Evolutionary conservation across 1,140 invertebrate species (phyloP).

Genomic region (Saccostrea glomerata): DNA sequence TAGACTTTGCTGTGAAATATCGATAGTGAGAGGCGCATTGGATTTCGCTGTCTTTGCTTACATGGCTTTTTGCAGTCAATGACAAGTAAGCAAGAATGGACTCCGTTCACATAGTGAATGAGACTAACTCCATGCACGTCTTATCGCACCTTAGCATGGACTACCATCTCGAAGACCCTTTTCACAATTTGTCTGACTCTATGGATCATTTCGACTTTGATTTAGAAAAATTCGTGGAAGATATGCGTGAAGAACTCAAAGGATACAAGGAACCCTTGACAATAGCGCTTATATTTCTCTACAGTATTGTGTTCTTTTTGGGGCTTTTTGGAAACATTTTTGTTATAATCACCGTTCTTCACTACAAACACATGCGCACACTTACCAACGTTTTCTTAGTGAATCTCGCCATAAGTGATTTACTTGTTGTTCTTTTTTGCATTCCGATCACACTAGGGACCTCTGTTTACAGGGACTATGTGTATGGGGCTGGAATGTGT

Average conservation of each 20-base stretch:
- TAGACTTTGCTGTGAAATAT: constrained; percentile 15
- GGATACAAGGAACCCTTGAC: constrained; percentile 60
- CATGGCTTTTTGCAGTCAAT: not conserved
- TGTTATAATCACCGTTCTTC: constrained; percentile 82
- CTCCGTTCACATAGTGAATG: not conserved
- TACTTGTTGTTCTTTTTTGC: constrained; percentile 89
- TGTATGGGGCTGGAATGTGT: constrained; percentile 87
- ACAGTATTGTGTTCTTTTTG: constrained; percentile 87
- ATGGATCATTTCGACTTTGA: not conserved
- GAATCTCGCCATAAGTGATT: constrained; percentile 87
- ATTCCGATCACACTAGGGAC: constrained; percentile 90
- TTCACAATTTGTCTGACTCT: not conserved
- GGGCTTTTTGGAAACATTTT: constrained; percentile 93
- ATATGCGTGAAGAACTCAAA: constrained; percentile 41
- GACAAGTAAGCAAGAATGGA: not conserved
- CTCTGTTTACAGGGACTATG: constrained; percentile 93
- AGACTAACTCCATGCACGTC: not conserved
- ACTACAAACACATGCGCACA: constrained; percentile 80
- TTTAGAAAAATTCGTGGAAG: not conserved
- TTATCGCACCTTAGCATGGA: not conserved
- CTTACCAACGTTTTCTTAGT: constrained; percentile 94
- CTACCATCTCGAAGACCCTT: not conserved
- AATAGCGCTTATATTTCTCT: constrained; percentile 79
- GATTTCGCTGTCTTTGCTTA: not conserved
- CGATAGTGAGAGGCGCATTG: not conserved